These are phyloP conservation scores for Watsonalla binaria DNA, from an alignment of 2,888 invertebrate genomes.

Conservation along the genomic window DNA sequence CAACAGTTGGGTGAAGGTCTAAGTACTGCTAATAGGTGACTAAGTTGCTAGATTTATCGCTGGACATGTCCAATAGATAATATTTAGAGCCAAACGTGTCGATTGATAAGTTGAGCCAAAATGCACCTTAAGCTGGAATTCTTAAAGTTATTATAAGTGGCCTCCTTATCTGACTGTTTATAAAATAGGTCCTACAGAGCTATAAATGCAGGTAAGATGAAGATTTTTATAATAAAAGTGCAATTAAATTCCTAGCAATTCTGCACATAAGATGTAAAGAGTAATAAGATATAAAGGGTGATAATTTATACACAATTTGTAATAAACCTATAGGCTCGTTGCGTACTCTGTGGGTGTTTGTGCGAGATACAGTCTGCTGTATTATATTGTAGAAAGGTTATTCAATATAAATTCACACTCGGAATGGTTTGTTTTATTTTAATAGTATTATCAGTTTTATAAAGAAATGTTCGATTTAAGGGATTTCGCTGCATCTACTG, in stretches of 20 bases:
- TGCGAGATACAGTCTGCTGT: constrained; percentile 62
- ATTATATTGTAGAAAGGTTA: constrained; percentile 73
- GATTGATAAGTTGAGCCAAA: no score
- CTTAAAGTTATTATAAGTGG: no score
- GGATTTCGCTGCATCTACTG: no score
- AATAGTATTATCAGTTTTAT: neutral
- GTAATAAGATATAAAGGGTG: constrained; percentile 41
- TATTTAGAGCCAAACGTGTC: no score
- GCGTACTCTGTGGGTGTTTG: constrained; percentile 17
- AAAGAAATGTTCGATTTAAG: no score
- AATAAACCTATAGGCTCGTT: constrained; percentile 3
- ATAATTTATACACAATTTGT: constrained; percentile 18
- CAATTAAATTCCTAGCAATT: constrained; percentile 45
- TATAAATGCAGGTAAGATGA: constrained; percentile 15
- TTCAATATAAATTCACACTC: constrained; percentile 75
- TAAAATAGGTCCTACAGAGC: neutral
- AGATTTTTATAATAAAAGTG: constrained; percentile 41
- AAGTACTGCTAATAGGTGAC: no score
- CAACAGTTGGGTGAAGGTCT: no score
- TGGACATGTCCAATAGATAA: no score
- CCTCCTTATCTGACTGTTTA: neutral
- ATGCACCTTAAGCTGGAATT: no score
- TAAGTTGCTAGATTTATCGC: no score
- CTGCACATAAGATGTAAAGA: constrained; percentile 45
- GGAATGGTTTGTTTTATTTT: constrained; percentile 40